These are phyloP conservation scores for Clarias laeviceps DNA, from an alignment of 2,797 vertebrate species.

Conservation along the genomic window DNA sequence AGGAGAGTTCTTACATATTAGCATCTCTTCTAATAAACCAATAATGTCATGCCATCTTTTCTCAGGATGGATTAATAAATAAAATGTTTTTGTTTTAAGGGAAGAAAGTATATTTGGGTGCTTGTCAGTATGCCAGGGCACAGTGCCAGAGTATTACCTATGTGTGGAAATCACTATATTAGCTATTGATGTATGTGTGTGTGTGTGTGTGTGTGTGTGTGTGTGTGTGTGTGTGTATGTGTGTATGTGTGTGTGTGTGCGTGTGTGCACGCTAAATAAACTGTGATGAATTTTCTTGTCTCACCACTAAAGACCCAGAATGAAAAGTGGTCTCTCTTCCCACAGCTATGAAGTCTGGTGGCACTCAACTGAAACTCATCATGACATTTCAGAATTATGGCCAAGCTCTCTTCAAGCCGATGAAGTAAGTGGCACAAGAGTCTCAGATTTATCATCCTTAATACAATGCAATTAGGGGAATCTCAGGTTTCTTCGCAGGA, in stretches of 20 bases:
- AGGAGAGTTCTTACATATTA: not conserved
- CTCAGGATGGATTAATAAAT: constrained; percentile 1
- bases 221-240: constrained; percentile 35
- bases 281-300: constrained; percentile 9
- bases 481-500: constrained; percentile 18
- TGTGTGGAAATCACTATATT: constrained; percentile 9
- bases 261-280: constrained; percentile 3
- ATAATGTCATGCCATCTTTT: not conserved
- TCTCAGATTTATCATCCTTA: constrained; percentile 29
- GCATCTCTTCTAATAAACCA: not conserved
- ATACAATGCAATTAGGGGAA: constrained; percentile 30
- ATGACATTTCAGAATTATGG: constrained; percentile 90
- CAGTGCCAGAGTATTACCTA: not conserved
- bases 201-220: constrained; percentile 19
- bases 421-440: constrained; percentile 81
- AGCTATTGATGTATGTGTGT: constrained; percentile 3
- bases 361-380: constrained; percentile 87
- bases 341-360: constrained; percentile 87
- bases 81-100: not conserved
- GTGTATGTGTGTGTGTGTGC: not conserved
- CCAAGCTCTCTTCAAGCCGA: constrained; percentile 86
- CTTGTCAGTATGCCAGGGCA: not conserved
- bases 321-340: constrained; percentile 26
- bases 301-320: constrained; percentile 1
- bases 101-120: not conserved